Evolutionary conservation across 2,113 vertebrate species (phyloP), one percentile per base, ranked within the genome.

Genomic region (Copsychus sechellarum): DNA sequence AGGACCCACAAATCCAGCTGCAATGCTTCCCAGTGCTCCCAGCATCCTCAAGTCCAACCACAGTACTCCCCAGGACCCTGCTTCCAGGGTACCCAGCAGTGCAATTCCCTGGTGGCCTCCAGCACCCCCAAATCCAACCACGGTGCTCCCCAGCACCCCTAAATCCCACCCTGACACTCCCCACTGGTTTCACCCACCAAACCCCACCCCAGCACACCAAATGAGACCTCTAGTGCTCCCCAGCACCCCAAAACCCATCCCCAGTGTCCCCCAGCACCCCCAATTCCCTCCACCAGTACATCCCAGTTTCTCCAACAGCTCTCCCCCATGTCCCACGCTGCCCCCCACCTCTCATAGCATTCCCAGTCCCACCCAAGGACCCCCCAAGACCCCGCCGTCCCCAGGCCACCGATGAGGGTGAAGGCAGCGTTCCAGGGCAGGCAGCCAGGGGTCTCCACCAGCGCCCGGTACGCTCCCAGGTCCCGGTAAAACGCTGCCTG

Each of bases 401-500:
- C 60, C 8, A 8, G 8, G 33, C 16, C 80, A 96, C 95, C 91
- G 1, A 93, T 54, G 62, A 93, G 8, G 25, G 92, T 50, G 95
- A 93, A 92, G 26, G 93, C 73, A 0, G 7, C 2, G 5, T 90
- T 51, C 95, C 95, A 95, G 38, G 51, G 86, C 70, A 85, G 45
- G 74, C 86, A 92, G 2, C 89, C 93, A 0, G 95, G 93, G 14
- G 26, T 95, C 89, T 96, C 92, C 65, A 96, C 56, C 92, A 96
- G 89, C 0, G 51, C 92, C 70, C 61, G 70, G 79, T 95, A 96
- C 3, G 93, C 92, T 0, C 89, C 86, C 79, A 81, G 5, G 2
- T 96, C 95, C 50, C 31, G 23, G 79, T 95, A 96, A 40, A 95
- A 96, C 0, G 51, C 86, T 0, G 78, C 54, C 1, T 84, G 56